Percentiles rank a stretch among this genome's conserved stretches.
These are phyloP conservation scores for Microctonus hyperodae DNA, from an alignment of 2,888 invertebrate genomes.

Conservation along the genomic window DNA sequence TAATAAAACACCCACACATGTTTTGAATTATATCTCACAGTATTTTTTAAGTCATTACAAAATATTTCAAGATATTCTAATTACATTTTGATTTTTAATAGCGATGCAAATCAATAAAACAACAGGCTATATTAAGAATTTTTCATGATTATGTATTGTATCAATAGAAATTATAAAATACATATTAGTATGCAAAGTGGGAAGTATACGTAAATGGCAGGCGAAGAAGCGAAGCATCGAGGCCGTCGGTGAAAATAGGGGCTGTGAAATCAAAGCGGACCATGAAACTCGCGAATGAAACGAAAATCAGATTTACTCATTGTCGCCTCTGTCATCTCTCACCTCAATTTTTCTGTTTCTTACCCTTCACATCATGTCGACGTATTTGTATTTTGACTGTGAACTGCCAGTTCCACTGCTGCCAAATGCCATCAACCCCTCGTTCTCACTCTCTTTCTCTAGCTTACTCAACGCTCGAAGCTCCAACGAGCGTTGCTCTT, in stretches of 20 bases:
- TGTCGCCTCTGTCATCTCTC: conserved; percentile 57
- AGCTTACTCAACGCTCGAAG: conserved; percentile 41
- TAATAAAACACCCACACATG: neutral
- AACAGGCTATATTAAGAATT: no score
- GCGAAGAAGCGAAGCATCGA: no score
- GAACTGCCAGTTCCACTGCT: conserved; percentile 31
- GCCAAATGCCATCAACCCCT: conserved; percentile 19
- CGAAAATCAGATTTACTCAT: conserved; percentile 63
- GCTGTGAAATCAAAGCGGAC: conserved; percentile 13
- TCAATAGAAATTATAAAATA: no score
- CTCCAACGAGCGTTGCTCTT: conserved; percentile 59
- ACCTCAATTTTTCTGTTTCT: conserved; percentile 35
- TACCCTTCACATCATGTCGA: conserved; percentile 1
- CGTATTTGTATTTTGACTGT: conserved; percentile 23
- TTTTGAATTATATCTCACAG: neutral
- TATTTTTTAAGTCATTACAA: neutral
- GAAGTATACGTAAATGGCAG: no score
- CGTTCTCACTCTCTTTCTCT: conserved; percentile 25
- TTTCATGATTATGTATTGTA: no score
- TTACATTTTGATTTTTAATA: no score
- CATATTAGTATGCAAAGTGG: no score
- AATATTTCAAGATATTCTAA: neutral
- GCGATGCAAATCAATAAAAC: no score
- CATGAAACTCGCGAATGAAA: conserved; percentile 54
- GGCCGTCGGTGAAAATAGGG: no score